Evolutionary conservation across 2,113 vertebrate species (phyloP).

Genomic region (Eonycteris spelaea): DNA sequence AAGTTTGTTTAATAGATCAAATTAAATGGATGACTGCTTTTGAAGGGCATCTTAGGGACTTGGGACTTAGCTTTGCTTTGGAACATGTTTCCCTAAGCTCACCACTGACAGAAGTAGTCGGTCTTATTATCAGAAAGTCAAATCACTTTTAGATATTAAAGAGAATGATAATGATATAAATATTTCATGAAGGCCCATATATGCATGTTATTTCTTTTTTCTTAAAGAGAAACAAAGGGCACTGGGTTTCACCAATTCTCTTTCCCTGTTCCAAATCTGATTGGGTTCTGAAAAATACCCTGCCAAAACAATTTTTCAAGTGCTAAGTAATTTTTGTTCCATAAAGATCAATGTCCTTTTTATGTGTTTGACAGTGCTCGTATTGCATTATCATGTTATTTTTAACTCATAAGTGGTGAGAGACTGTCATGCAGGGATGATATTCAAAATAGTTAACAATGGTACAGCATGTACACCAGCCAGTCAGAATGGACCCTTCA

Average conservation of each 20-base stretch:
- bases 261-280: not conserved
- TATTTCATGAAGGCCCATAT: not conserved
- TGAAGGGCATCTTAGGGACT: slow-evolving; percentile 65
- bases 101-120: slow-evolving; percentile 20
- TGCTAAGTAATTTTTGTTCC: slow-evolving; percentile 26
- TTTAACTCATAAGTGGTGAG: slow-evolving; percentile 28
- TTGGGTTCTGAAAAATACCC: slow-evolving; percentile 12
- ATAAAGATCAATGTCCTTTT: slow-evolving; percentile 16
- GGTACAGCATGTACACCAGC: not conserved
- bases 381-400: slow-evolving; percentile 4
- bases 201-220: not conserved
- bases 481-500: not conserved
- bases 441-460: slow-evolving; percentile 19
- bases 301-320: not conserved
- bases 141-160: not conserved
- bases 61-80: slow-evolving; percentile 43
- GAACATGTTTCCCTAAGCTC: slow-evolving; percentile 3
- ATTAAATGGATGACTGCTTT: slow-evolving; percentile 69
- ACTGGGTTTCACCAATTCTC: slow-evolving; percentile 1
- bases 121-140: slow-evolving; percentile 41
- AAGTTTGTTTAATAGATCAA: slow-evolving; percentile 70
- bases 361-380: not conserved
- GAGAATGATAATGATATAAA: slow-evolving; percentile 21
- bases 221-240: not conserved
- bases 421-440: not conserved